phyloP scores from a whole-genome alignment of 2,888 invertebrate genomes.

The Myopa testacea region DNA sequence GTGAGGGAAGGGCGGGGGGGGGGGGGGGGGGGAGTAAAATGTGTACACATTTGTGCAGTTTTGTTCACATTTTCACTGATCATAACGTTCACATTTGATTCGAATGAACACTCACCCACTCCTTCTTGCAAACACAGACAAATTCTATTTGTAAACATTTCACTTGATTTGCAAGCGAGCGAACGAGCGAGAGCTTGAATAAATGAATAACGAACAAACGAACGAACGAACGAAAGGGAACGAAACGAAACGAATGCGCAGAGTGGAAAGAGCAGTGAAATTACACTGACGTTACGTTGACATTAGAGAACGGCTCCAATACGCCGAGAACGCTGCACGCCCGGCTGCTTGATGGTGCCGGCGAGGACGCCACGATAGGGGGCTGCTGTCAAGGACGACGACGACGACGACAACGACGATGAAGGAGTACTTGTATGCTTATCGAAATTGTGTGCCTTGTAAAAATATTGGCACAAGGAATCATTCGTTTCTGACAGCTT shows the following conservation, averaged over 20 bases:
- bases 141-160: constrained; percentile 68
- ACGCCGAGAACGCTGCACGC: background rate
- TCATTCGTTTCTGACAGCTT: constrained; percentile 65
- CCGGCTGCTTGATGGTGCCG: background rate
- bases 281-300: constrained; percentile 32
- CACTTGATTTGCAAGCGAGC: constrained; percentile 65
- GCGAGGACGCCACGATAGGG: constrained; percentile 28
- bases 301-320: constrained; percentile 33
- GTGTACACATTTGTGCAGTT: constrained; percentile 65
- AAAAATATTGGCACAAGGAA: constrained; percentile 68
- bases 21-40: background rate
- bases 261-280: constrained; percentile 1
- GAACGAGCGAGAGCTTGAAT: constrained; percentile 41
- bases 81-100: constrained; percentile 64
- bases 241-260: constrained; percentile 28
- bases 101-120: constrained; percentile 57
- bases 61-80: constrained; percentile 67
- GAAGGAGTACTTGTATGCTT: constrained; percentile 51
- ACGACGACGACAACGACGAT: constrained; percentile 38
- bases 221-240: constrained; percentile 16
- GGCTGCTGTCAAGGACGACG: constrained; percentile 40
- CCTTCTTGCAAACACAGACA: constrained; percentile 66
- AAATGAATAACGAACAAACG: background rate
- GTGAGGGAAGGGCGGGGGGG: background rate
- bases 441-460: constrained; percentile 68